Conservation (phyloP, 2,797 vertebrate genomes). For the Capromys pilorides region DNA sequence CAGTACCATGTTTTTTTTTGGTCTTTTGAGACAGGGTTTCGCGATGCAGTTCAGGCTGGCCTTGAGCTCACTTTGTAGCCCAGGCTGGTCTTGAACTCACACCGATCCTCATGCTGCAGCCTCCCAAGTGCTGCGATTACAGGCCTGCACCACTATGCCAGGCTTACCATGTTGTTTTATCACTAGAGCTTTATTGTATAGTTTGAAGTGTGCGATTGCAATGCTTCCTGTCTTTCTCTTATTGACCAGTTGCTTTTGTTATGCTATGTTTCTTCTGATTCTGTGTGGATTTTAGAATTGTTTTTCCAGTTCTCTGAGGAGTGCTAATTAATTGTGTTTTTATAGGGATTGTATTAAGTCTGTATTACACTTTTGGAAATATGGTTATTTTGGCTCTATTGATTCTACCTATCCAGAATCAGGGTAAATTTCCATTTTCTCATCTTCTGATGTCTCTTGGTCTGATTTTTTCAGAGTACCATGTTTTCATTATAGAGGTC, state of each 20-base stretch:
- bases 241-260: neutral
- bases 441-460: neutral
- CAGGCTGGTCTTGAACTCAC: no score
- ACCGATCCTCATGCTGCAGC: no score
- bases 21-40: no score
- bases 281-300: neutral
- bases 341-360: neutral
- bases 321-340: neutral
- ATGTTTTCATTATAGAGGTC: neutral
- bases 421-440: neutral
- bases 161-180: neutral
- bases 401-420: neutral
- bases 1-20: neutral
- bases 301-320: neutral
- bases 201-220: neutral
- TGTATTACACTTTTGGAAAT: neutral
- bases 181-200: neutral
- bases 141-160: no score
- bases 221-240: neutral
- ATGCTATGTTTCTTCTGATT: neutral
- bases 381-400: neutral
- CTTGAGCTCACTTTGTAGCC: no score
- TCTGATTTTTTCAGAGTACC: neutral
- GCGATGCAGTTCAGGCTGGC: no score
- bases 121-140: no score